These are phyloP conservation scores for Fabriciana adippe DNA, from an alignment of 2,888 invertebrate species.

Conservation along the genomic window DNA sequence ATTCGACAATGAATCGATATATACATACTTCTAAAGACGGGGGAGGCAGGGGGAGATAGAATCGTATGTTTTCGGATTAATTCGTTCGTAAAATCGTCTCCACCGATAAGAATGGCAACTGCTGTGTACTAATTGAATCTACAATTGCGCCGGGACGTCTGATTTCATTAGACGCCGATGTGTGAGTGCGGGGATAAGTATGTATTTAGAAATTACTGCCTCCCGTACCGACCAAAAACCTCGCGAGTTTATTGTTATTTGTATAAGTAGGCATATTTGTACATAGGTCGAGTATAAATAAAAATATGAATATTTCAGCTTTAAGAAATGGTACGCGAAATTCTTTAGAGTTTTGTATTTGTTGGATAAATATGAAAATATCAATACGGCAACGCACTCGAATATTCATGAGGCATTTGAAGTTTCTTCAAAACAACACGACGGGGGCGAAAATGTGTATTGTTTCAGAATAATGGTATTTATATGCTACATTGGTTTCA, in stretches of 20 bases:
- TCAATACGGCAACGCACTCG: slow-evolving; percentile 45
- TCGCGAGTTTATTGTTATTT: slow-evolving; percentile 32
- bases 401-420: slow-evolving; percentile 60
- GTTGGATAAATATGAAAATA: slow-evolving; percentile 36
- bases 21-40: slow-evolving; percentile 58
- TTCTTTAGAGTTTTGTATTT: slow-evolving; percentile 2
- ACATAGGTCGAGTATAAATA: not conserved
- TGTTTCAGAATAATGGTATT: slow-evolving; percentile 81
- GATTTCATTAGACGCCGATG: slow-evolving; percentile 74
- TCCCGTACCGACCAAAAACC: slow-evolving; percentile 40
- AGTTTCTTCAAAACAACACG: slow-evolving; percentile 63
- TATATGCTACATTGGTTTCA: slow-evolving; percentile 82
- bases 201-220: slow-evolving; percentile 45
- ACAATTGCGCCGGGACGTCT: slow-evolving; percentile 79
- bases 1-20: slow-evolving; percentile 71
- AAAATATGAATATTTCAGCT: not conserved
- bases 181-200: slow-evolving; percentile 54
- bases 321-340: not conserved
- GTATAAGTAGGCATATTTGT: not conserved
- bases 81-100: slow-evolving; percentile 83
- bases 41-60: slow-evolving; percentile 72
- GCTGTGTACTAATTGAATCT: slow-evolving; percentile 81
- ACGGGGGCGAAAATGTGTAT: slow-evolving; percentile 68
- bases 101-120: slow-evolving; percentile 80
- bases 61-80: slow-evolving; percentile 82